Evolutionary conservation across 2,888 invertebrate genomes (phyloP), one percentile per base, ranked within the genome.

Genomic region (Scrobipalpa atriplicella): DNA sequence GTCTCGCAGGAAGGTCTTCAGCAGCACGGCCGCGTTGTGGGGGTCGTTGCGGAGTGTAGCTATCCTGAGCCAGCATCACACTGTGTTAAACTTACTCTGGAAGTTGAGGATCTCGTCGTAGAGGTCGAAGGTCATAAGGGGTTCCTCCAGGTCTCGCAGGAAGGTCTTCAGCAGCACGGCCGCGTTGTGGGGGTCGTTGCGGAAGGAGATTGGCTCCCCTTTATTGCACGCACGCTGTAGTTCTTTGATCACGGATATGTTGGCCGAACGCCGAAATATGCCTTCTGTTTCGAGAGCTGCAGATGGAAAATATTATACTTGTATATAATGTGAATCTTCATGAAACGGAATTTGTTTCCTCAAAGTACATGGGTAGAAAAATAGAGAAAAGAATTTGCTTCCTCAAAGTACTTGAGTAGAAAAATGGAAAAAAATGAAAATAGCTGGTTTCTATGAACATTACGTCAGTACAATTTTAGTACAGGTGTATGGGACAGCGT

Each of bases 121-220:
- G 0, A 99, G 93, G 74, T 98, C 98, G 85, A 96, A 98, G 0
- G 99, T 99, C 86, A 99, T 93, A 62, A 99, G 89, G 0, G 99
- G 99, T 82, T 99, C 99, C 72, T 96, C 96, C 63, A 99, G 91
- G 83, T 99, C 98, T 61, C 97, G 92, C 0, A 99, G 94, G 90
- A 99, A 99, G 52, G 97, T 97, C 92, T 99, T 99, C 66, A 99
- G 93, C 66, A 99, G 93, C 18, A 98, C 99, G 1, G 99, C 99
- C 13, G 99, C 98, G 75, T 97, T 95, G 85, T 99, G 98, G 0
- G 97, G 96, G 88, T 97, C 96, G 8, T 94, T 94, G 75, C 95
- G 90, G 93, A 98, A 97, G 79, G 96, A 93, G 69, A 98, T 93
- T 70, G 94, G 88, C 85, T 97, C 94, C n/a, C 99, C 99, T 71